Evolutionary conservation across 2,888 invertebrate genomes (phyloP).

Genomic region (Andrena bicolor): DNA sequence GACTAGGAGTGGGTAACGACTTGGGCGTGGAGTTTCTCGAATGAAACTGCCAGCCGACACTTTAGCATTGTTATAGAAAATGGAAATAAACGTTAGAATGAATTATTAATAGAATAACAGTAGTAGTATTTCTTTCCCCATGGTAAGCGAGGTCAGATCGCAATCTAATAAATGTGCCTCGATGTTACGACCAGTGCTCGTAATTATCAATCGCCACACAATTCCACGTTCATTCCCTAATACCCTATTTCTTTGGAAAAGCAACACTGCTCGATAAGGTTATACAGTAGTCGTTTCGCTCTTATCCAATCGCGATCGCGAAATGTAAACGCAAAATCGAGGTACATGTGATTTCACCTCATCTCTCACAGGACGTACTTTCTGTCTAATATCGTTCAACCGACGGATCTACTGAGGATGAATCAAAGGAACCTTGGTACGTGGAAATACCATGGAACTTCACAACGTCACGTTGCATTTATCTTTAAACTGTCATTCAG

Average conservation of each 20-base stretch:
- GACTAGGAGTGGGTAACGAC: not conserved
- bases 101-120: constrained; percentile 60
- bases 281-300: not conserved
- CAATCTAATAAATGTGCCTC: constrained; percentile 69
- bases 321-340: not conserved
- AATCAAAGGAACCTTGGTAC: no score
- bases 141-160: constrained; percentile 62
- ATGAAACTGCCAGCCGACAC: no score
- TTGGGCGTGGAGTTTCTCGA: no score
- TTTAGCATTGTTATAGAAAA: no score
- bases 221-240: constrained; percentile 61
- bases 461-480: not conserved
- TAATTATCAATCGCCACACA: constrained; percentile 62
- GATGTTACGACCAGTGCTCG: constrained; percentile 55
- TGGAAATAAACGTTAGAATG: not conserved
- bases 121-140: constrained; percentile 60
- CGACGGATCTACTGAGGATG: no score
- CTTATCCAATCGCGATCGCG: not conserved
- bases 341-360: not conserved
- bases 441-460: not conserved
- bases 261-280: constrained; percentile 22
- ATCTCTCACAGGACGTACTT: no score
- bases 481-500: not conserved
- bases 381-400: no score
- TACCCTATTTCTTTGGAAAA: constrained; percentile 46